Evolutionary conservation across 2,113 vertebrate species (phyloP), one percentile per base, ranked within the genome.

Genomic region (Murina feae): DNA sequence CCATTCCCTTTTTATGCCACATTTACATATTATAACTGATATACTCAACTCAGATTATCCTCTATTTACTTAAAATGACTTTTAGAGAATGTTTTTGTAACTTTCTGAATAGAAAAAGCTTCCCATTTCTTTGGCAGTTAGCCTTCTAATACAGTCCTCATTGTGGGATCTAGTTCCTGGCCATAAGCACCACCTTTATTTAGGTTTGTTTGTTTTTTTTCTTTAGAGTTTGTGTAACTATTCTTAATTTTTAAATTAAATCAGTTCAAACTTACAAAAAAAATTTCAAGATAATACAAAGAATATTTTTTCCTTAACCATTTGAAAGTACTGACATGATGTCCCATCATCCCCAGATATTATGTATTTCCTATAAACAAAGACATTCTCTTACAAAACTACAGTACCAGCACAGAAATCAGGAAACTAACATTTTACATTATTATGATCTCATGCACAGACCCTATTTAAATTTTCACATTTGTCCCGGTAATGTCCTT

Each of bases 231-330:
- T 49, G 6, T 80, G 0, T 60, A 90, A 92, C 47, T 74, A 79
- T 58, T 68, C 3, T 80, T 74, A 60, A 60, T 86, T 91, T 93
- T 80, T 32, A 79, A 72, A 82, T 39, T 84, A 95, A 95, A 79
- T 87, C 58, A 93, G 32, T 85, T 93, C n/a, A 71, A 89, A n/a
- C 4, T 49, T 95, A 71, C 37, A 28, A 60, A 65, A 65, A 69
- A 92, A 78, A 28, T 87, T 96, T 96, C 37, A 95, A 80, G n/a
- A 78, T 63, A 85, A 42, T 35, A 86, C 6, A 86, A 89, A 91
- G n/a, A 65, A 60, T 28, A 37, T 5, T 44, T 39, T 89, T 76
- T 32, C 16, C 37, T 72, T 76, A 90, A 66, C 66, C 60, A 88
- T 53, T 44, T 60, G 2, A 32, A 85, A 94, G 69, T 37, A 95